phyloP scores from a whole-genome alignment of 2,888 invertebrate species.

The Monopis laevigella region DNA sequence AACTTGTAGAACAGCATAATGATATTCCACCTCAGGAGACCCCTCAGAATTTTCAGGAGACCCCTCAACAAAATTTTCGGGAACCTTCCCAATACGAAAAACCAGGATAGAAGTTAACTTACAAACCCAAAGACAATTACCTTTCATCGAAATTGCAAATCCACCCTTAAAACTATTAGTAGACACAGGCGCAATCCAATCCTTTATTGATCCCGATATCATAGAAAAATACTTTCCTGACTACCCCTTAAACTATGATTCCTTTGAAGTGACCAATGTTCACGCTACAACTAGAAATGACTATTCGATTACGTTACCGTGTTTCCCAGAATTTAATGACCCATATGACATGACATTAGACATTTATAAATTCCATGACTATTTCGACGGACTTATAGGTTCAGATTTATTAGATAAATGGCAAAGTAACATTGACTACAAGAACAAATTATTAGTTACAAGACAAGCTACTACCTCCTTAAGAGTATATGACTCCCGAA shows the following conservation, averaged over 20 bases:
- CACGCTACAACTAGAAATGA: conserved; percentile 30
- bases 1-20: no score
- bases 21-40: no score
- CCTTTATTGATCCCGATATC: conserved; percentile 18
- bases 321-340: conserved; percentile 19
- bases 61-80: no score
- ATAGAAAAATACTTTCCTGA: conserved; percentile 4
- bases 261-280: conserved; percentile 37
- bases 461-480: conserved; percentile 19
- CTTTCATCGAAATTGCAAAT: no score
- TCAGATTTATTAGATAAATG: conserved; percentile 8
- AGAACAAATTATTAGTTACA: conserved; percentile 20
- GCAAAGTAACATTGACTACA: conserved; percentile 22
- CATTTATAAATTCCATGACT: conserved; percentile 22
- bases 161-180: no score
- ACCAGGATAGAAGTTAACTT: no score
- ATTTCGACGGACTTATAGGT: conserved; percentile 9
- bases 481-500: no score
- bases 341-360: conserved; percentile 23
- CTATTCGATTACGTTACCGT: conserved; percentile 12
- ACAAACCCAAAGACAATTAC: no score
- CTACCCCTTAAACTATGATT: conserved; percentile 21
- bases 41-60: no score
- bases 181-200: conserved; percentile 22
- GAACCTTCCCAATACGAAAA: no score